These are phyloP conservation scores for Microtus richardsoni DNA, from an alignment of 2,113 vertebrate species.

Conservation along the genomic window DNA sequence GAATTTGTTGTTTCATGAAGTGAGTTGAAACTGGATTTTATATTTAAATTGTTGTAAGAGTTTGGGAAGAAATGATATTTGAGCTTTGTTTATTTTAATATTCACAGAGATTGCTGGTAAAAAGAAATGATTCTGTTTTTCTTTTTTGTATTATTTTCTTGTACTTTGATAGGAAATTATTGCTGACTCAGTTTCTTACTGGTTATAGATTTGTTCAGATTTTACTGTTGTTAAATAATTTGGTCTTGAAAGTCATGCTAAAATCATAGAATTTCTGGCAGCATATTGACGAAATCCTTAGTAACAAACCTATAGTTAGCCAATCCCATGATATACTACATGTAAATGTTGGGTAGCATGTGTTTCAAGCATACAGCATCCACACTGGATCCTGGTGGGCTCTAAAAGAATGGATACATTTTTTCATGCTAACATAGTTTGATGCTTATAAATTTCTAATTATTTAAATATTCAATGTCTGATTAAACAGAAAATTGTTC, in stretches of 20 bases:
- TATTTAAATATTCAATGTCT: neutral
- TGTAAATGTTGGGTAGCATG: neutral
- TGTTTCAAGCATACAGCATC: neutral
- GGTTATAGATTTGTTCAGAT: neutral
- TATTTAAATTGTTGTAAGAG: neutral
- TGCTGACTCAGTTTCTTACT: neutral
- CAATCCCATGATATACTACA: neutral
- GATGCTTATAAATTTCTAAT: neutral
- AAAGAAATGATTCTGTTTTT: neutral
- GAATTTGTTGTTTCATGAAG: neutral
- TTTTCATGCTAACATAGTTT: neutral
- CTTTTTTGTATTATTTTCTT: neutral
- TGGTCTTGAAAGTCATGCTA: neutral
- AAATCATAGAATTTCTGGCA: neutral
- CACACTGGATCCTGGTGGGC: accelerated
- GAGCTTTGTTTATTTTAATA: no score
- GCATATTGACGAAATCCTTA: neutral
- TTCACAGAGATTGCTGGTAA: neutral
- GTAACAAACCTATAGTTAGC: neutral
- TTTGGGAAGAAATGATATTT: neutral
- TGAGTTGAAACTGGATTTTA: neutral
- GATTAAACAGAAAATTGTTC: neutral
- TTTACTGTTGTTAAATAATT: neutral
- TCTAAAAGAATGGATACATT: neutral
- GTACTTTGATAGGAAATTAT: neutral